phyloP scores from a whole-genome alignment of 2,888 invertebrate genomes.

The Pachymerium ferrugineum region DNA sequence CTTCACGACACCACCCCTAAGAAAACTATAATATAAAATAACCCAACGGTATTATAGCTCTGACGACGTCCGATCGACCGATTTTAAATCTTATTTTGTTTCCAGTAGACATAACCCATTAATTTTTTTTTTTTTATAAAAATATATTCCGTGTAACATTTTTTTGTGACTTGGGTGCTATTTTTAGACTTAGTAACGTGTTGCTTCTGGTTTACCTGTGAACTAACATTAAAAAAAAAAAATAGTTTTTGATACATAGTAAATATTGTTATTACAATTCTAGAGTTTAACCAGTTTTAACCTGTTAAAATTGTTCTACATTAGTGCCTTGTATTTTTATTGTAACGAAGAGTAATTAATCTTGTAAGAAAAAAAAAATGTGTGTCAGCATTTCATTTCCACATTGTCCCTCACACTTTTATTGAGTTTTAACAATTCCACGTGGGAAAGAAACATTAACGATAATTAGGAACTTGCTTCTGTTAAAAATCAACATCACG shows the following conservation, averaged over 20 bases:
- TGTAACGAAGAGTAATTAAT: constrained; percentile 12
- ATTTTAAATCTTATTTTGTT: neutral
- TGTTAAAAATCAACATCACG: neutral
- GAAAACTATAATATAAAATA: constrained; percentile 35
- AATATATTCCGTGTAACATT: neutral
- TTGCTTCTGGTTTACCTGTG: neutral
- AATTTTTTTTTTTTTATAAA: neutral
- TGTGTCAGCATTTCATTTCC: neutral
- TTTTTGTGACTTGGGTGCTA: neutral
- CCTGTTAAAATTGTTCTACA: neutral
- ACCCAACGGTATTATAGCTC: neutral
- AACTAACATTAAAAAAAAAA: neutral
- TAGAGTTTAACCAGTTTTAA: neutral
- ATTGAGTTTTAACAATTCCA: neutral
- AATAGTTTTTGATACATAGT: neutral
- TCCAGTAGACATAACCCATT: neutral
- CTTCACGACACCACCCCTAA: constrained; percentile 51
- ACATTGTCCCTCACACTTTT: neutral
- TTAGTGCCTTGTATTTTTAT: constrained; percentile 23
- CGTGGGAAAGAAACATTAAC: constrained; percentile 17
- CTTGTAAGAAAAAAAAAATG: neutral
- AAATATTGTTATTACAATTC: neutral
- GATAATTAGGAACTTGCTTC: neutral
- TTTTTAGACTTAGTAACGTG: neutral
- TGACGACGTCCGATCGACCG: neutral